Evolutionary conservation across 1,140 invertebrate genomes (phyloP), one percentile per base, ranked within the genome.

Genomic region (Gryllus bimaculatus): DNA sequence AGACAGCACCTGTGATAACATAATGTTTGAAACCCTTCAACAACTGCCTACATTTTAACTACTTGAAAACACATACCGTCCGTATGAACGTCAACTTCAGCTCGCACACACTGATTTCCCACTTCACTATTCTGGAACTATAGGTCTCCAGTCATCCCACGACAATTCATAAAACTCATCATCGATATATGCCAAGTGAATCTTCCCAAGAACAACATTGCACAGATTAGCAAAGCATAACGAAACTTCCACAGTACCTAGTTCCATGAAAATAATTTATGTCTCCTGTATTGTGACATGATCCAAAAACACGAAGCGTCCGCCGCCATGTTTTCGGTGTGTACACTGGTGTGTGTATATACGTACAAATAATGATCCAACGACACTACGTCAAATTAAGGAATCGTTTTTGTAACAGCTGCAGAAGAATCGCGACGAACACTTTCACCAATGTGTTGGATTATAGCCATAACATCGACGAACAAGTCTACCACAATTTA

Each of bases 211-310:
- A 3, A 66, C 26, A 66, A 1, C 10, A 18, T 10, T 18, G 18
- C 54, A 66, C 18, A 13, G 54, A 66, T 66, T 10, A 66, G 18
- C 54, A 66, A 66, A 13, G 10, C 54, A 66, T 66, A 66, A 66
- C 54, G 54, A 66, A 13, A 66, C 54, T 66, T 66, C 54, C 10
- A 66, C 18, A 66, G 54, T 66, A 66, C 54, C 18, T 66, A 66
- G 54, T 18, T 13, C 54, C 54, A 13, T 18, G 54, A 10, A 66
- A 66, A 66, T 66, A 66, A 66, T 66, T 66, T 13, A 66, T 66
- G 54, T 66, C 54, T 66, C 54, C 54, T 66, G 54, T 66, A 66
- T 66, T 66, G 54, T 66, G 54, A 66, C 54, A 66, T 66, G 54
- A 66, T 66, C 54, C 54, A 66, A 18, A 66, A 66, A 66, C 54